These are phyloP conservation scores for Helicoverpa assulta DNA, from an alignment of 2,888 invertebrate genomes.

Conservation along the genomic window DNA sequence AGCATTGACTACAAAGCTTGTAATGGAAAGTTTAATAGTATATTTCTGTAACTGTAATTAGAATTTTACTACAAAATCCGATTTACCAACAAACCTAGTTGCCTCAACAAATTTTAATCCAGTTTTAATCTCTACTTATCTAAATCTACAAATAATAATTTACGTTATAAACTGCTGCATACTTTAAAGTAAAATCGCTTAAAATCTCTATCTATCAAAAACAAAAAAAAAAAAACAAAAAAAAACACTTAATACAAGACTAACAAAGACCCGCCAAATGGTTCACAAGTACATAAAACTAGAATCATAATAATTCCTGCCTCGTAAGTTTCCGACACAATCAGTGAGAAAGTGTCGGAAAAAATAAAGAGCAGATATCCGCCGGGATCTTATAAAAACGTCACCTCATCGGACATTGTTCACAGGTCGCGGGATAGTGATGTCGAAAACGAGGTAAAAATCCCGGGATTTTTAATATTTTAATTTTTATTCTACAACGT, in stretches of 20 bases:
- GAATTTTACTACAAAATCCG: no score
- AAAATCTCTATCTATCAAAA: no score
- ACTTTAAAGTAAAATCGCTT: no score
- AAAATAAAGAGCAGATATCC: conserved; percentile 67
- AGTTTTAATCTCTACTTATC: no score
- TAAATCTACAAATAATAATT: no score
- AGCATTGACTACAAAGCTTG: no score
- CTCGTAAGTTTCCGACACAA: conserved; percentile 56
- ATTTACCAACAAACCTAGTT: no score
- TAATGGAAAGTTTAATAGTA: no score
- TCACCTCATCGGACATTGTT: conserved; percentile 71
- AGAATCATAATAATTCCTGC: conserved; percentile 51
- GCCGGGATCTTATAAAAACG: conserved; percentile 68
- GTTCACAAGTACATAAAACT: conserved; percentile 35
- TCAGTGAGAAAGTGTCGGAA: conserved; percentile 60
- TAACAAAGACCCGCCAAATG: conserved; percentile 22
- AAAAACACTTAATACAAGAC: conserved; percentile 2
- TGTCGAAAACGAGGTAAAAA: conserved; percentile 28
- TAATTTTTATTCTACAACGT: no score
- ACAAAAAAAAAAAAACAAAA: neutral
- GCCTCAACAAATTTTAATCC: no score
- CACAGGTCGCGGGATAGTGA: conserved; percentile 66
- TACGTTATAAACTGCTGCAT: no score
- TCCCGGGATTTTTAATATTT: conserved; percentile 13
- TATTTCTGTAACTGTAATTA: no score